Conservation (phyloP, 2,888 invertebrate species). For the Epistrophe eligans region DNA sequence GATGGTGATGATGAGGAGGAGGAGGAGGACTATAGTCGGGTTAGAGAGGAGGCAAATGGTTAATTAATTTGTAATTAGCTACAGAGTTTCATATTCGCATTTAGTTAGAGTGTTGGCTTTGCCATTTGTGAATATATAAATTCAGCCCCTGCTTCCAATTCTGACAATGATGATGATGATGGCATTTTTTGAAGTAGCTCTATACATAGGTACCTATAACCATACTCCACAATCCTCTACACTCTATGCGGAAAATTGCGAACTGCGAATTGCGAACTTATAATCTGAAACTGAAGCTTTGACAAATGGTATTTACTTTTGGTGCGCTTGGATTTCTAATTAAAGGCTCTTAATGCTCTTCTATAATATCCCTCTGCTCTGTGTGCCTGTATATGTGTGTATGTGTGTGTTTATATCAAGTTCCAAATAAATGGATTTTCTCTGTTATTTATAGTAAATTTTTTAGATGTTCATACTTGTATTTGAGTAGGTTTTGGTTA, state of each 20-base stretch:
- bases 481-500: constrained; percentile 8
- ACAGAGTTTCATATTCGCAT: constrained; percentile 72
- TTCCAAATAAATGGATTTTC: constrained; percentile 52
- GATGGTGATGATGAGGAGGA: neutral
- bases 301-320: constrained; percentile 65
- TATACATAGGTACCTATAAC: neutral
- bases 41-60: constrained; percentile 52
- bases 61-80: constrained; percentile 75
- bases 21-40: constrained; percentile 9
- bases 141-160: neutral
- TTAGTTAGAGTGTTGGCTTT: constrained; percentile 34
- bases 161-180: constrained; percentile 60
- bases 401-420: neutral
- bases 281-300: constrained; percentile 54
- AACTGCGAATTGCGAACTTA: constrained; percentile 16
- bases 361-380: neutral
- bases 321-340: constrained; percentile 60
- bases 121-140: constrained; percentile 35
- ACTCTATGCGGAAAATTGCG: constrained; percentile 22
- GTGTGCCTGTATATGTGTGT: no score
- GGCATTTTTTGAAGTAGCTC: constrained; percentile 28
- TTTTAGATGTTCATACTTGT: neutral
- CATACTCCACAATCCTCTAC: neutral
- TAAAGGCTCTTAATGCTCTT: constrained; percentile 39
- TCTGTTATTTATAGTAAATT: constrained; percentile 19